phyloP scores from a whole-genome alignment of 37 sponge, comb jelly and placozoan genomes.

The Ephydatia muelleri region DNA sequence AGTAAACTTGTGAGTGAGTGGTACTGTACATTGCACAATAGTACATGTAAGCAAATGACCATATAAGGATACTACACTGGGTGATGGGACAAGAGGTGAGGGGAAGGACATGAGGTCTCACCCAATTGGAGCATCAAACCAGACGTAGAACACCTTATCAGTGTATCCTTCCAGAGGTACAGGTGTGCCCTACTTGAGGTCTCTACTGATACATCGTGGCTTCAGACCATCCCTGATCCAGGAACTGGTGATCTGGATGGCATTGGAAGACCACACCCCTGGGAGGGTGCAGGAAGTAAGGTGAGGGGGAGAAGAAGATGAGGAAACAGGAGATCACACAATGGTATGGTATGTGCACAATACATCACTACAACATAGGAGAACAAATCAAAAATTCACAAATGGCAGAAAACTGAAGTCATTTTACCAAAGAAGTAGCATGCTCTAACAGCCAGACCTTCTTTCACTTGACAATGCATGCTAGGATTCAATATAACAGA shows the following conservation, averaged over 20 bases:
- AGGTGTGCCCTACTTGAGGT: slow-evolving; percentile 98
- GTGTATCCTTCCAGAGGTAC: slow-evolving; percentile 94
- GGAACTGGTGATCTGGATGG: slow-evolving; percentile 76
- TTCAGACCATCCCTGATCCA: slow-evolving; percentile 95
- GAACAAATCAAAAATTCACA: no score
- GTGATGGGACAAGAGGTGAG: neutral
- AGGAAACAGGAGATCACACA: no score
- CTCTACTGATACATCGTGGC: slow-evolving; percentile 91
- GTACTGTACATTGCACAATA: no score
- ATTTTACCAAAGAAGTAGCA: no score
- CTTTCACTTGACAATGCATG: no score
- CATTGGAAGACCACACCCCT: slow-evolving; percentile 82
- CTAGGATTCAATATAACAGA: no score
- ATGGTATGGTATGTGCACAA: no score
- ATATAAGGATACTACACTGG: no score
- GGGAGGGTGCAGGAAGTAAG: neutral
- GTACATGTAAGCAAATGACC: neutral
- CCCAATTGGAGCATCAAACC: slow-evolving; percentile 99
- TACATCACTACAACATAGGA: no score
- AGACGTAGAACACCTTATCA: slow-evolving; percentile 98
- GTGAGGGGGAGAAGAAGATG: no score
- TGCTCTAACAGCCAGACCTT: no score
- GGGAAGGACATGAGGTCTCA: slow-evolving; percentile 25
- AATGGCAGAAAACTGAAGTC: no score
- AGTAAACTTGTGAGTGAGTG: neutral